A percentile compares a stretch with the other conserved stretches of the same genome.
phyloP scores from a whole-genome alignment of 2,888 invertebrate species.

The Steinernema scapterisci region DNA sequence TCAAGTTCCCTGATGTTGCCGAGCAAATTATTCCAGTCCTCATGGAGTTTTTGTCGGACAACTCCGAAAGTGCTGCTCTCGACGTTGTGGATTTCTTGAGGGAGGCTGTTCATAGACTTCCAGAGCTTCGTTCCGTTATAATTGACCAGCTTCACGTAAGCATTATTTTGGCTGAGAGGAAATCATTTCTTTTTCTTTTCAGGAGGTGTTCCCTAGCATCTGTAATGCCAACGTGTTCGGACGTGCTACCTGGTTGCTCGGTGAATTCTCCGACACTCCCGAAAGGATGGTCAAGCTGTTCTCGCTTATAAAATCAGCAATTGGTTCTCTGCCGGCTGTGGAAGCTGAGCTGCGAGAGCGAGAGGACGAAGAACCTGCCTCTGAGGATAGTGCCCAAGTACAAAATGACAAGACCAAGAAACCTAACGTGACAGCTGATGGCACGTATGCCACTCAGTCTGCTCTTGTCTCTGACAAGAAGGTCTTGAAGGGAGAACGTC shows the following conservation, averaged over 20 bases:
- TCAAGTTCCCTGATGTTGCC: slow-evolving; percentile 86
- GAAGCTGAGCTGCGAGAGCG: slow-evolving; percentile 76
- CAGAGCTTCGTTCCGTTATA: slow-evolving; percentile 77
- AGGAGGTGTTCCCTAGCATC: slow-evolving; percentile 84
- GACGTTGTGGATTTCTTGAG: slow-evolving; percentile 93
- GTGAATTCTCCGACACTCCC: slow-evolving; percentile 85
- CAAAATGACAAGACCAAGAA: slow-evolving; percentile 66
- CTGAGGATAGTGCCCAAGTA: slow-evolving; percentile 42
- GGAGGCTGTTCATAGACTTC: slow-evolving; percentile 92
- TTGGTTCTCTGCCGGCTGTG: slow-evolving; percentile 73
- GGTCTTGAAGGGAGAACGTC: slow-evolving; percentile 70
- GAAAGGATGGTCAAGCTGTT: slow-evolving; percentile 68
- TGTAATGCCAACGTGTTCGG: slow-evolving; percentile 89
- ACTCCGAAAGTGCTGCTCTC: slow-evolving; percentile 81
- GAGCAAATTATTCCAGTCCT: slow-evolving; percentile 87
- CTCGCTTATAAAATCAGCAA: slow-evolving; percentile 57
- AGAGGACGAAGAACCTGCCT: slow-evolving; percentile 72
- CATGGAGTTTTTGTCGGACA: slow-evolving; percentile 80
- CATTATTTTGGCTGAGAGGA: not conserved
- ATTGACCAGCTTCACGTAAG: slow-evolving; percentile 73
- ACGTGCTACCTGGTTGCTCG: slow-evolving; percentile 93
- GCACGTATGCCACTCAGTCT: slow-evolving; percentile 97
- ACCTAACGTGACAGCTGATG: slow-evolving; percentile 92
- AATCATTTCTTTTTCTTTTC: slow-evolving; percentile 68
- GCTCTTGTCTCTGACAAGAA: slow-evolving; percentile 74